These are phyloP conservation scores for Rhinopomastus cyanomelas DNA, from an alignment of 2,113 vertebrate species.

Conservation along the genomic window DNA sequence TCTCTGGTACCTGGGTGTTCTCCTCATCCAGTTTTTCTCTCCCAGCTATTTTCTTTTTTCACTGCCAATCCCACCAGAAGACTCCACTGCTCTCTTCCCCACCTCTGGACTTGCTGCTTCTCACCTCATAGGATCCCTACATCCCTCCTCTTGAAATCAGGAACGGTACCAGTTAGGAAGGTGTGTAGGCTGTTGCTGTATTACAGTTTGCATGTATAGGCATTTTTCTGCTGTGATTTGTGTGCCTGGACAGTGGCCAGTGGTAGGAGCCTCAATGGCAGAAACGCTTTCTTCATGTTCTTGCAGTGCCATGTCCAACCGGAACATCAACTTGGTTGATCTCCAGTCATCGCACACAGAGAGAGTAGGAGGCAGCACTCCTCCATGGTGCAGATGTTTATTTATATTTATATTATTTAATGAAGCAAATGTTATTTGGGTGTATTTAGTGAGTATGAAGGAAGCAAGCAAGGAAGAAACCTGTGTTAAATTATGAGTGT, in stretches of 20 bases:
- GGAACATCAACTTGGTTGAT: neutral
- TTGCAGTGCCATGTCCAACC: rapidly evolving
- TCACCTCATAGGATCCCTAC: neutral
- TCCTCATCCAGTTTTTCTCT: neutral
- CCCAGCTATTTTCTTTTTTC: neutral
- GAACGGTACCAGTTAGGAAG: neutral
- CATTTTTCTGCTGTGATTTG: neutral
- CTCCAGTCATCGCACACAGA: neutral
- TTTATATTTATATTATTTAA: neutral
- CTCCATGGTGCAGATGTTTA: neutral
- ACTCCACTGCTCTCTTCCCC: neutral
- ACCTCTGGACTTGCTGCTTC: neutral
- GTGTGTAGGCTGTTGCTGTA: neutral
- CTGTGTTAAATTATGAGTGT: neutral
- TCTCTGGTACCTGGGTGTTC: neutral
- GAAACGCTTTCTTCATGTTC: neutral
- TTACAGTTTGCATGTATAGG: neutral
- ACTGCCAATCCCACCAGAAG: neutral
- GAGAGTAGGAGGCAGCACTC: neutral
- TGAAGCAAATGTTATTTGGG: neutral
- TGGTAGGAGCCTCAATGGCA: neutral
- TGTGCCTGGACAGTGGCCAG: rapidly evolving
- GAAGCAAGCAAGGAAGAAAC: neutral
- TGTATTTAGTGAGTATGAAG: neutral
- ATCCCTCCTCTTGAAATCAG: neutral